These are phyloP conservation scores for Chrysolina haemoptera DNA, from an alignment of 2,888 invertebrate species.

Conservation along the genomic window DNA sequence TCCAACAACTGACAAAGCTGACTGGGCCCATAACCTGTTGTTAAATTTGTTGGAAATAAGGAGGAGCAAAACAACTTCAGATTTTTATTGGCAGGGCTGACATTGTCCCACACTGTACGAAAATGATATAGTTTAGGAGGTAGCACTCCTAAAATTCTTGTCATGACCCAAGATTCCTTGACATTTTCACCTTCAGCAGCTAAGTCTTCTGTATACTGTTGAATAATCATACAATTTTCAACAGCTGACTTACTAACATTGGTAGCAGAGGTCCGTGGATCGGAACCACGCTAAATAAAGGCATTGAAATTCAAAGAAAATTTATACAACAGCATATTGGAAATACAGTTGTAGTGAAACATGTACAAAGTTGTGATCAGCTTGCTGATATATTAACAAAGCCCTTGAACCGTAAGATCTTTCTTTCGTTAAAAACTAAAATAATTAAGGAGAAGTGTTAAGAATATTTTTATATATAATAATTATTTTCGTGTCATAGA, in stretches of 20 bases:
- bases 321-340: conserved; percentile 58
- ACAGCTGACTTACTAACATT: conserved; percentile 32
- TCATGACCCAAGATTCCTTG: conserved; percentile 33
- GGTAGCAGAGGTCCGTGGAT: no score
- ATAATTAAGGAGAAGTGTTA: conserved; percentile 30
- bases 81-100: conserved; percentile 26
- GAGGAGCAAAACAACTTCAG: no score
- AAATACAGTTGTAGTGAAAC: conserved; percentile 51
- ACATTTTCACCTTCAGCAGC: conserved; percentile 27
- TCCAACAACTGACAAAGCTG: conserved; percentile 17
- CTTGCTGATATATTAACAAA: conserved; percentile 52
- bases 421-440: conserved; percentile 30
- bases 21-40: conserved; percentile 10
- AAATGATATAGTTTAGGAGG: conserved; percentile 27
- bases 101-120: conserved; percentile 1
- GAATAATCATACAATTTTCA: conserved; percentile 32
- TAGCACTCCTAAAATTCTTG: conserved; percentile 31
- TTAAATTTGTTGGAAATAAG: not conserved
- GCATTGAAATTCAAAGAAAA: conserved; percentile 58
- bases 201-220: conserved; percentile 27
- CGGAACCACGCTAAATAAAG: no score
- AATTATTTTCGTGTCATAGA: not conserved
- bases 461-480: conserved; percentile 24
- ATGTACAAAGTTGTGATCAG: conserved; percentile 55
- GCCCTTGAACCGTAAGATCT: conserved; percentile 30